Evolutionary conservation across 2,797 vertebrate genomes (phyloP).

Genomic region (Masticophis lateralis): DNA sequence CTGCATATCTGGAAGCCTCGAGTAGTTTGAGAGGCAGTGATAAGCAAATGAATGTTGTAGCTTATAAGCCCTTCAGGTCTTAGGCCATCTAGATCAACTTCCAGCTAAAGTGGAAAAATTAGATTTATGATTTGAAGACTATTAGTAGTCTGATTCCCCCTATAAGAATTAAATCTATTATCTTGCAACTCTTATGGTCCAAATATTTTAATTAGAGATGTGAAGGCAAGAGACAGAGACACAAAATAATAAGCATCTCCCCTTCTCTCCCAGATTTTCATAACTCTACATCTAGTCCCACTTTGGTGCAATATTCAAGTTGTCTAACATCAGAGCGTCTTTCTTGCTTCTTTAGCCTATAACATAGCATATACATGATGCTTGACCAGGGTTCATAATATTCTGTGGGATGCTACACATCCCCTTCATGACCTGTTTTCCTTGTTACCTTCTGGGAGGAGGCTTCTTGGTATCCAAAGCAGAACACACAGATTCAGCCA

Average conservation of each 20-base stretch:
- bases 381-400: too few species aligned
- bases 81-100: not conserved
- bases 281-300: not conserved
- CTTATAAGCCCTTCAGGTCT: not conserved
- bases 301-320: not conserved
- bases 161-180: not conserved
- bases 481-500: too few species aligned
- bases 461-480: too few species aligned
- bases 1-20: not conserved
- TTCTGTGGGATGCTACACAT: too few species aligned
- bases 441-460: too few species aligned
- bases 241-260: not conserved
- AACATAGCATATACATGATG: too few species aligned
- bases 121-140: not conserved
- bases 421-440: too few species aligned
- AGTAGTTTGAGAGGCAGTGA: not conserved
- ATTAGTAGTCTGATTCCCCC: not conserved
- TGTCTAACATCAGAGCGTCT: not conserved
- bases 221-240: not conserved
- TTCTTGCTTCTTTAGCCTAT: not conserved
- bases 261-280: not conserved
- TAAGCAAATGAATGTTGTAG: not conserved
- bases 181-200: not conserved
- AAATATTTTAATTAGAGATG: not conserved
- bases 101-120: not conserved